Evolutionary conservation across 2,888 invertebrate genomes (phyloP).

Genomic region (Sinelater perroti): DNA sequence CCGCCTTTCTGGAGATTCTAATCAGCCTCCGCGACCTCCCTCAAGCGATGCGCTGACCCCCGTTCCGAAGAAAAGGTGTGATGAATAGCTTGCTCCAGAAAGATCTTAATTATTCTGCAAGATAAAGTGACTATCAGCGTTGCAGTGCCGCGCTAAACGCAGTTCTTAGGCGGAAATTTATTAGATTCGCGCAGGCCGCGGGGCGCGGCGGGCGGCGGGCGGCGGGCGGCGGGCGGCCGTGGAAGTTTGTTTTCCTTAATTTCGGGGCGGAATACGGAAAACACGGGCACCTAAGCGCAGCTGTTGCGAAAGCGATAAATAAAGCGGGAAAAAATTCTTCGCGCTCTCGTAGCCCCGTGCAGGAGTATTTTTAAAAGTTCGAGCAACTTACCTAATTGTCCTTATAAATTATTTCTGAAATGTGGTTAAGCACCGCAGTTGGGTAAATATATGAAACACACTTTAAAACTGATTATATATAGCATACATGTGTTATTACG

Average conservation of each 20-base stretch:
- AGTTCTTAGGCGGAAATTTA: slow-evolving; percentile 21
- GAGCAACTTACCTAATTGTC: no score
- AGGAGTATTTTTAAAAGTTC: no score
- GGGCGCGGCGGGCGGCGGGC: slow-evolving; percentile 4
- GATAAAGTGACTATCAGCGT: slow-evolving; percentile 24
- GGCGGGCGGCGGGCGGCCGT: slow-evolving; percentile 2
- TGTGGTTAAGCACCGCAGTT: no score
- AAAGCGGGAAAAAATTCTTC: no score
- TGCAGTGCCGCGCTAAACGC: slow-evolving; percentile 18
- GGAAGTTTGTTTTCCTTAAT: slow-evolving; percentile 11
- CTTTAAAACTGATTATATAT: no score
- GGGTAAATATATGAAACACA: no score
- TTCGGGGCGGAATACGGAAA: neutral
- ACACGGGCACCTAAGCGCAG: neutral
- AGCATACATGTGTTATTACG: no score
- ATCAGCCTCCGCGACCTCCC: no score
- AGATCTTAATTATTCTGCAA: slow-evolving; percentile 27
- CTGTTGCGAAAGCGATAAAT: no score
- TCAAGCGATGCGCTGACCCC: neutral
- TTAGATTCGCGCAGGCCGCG: slow-evolving; percentile 15
- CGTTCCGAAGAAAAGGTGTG: slow-evolving; percentile 8
- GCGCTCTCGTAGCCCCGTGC: no score
- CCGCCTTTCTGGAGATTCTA: no score
- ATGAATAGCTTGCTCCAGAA: slow-evolving; percentile 22
- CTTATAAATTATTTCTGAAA: no score